Percentiles rank a stretch among this genome's conserved stretches.
Evolutionary conservation across 1,140 invertebrate genomes (phyloP).

Genomic region (Apis dorsata): DNA sequence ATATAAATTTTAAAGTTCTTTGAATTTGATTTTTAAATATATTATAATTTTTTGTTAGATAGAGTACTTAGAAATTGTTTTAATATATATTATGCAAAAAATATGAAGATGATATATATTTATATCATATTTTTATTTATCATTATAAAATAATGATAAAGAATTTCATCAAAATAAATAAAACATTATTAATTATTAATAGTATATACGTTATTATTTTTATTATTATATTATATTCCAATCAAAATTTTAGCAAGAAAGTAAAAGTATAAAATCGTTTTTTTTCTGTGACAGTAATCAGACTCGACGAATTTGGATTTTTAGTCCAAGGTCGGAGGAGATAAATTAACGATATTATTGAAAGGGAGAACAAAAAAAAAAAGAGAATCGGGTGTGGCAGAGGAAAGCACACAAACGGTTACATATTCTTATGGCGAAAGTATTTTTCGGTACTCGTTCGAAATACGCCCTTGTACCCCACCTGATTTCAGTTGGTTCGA

Average conservation of each 20-base stretch:
- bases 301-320: conserved; percentile 31
- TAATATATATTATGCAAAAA: not conserved
- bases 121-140: not conserved
- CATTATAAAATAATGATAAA: not conserved
- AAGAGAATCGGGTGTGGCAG: conserved; percentile 26
- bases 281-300: not conserved
- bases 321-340: conserved; percentile 41
- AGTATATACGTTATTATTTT: not conserved
- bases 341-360: conserved; percentile 27
- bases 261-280: not conserved
- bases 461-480: conserved; percentile 46
- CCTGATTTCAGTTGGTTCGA: not conserved
- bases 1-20: too few relatives aligned
- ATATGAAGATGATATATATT: not conserved
- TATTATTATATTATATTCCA: not conserved
- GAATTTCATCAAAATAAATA: not conserved
- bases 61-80: not conserved
- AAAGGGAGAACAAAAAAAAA: not conserved
- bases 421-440: conserved; percentile 37
- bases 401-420: conserved; percentile 21
- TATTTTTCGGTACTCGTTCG: conserved; percentile 20
- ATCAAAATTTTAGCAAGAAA: not conserved
- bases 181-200: not conserved
- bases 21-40: too few relatives aligned
- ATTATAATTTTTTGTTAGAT: too few relatives aligned